phyloP scores from a whole-genome alignment of 2,888 invertebrate species.

The Acleris emargana region DNA sequence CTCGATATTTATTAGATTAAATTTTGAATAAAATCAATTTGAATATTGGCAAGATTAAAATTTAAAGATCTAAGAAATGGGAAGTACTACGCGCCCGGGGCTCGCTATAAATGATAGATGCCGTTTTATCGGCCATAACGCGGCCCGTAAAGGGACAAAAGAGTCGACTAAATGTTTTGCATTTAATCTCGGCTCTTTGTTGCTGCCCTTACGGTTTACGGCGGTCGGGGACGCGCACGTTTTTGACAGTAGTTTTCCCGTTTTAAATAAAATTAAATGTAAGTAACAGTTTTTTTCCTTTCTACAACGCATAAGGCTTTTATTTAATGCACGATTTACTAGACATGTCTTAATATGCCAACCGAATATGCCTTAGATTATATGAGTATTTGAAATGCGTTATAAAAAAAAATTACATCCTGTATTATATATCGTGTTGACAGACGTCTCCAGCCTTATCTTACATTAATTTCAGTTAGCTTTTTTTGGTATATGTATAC shows the following conservation, averaged over 20 bases:
- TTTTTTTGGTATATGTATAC: no score
- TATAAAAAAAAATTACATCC: no score
- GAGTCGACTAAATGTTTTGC: slow-evolving; percentile 33
- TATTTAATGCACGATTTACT: no score
- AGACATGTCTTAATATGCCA: no score
- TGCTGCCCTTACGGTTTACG: slow-evolving; percentile 15
- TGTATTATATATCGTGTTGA: no score
- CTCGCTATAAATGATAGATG: slow-evolving; percentile 24
- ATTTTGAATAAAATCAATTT: no score
- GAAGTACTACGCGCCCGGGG: not conserved
- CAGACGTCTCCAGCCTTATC: no score
- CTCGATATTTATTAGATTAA: no score
- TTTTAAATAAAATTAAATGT: not conserved
- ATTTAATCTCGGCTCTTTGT: slow-evolving; percentile 34
- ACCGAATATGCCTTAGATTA: no score
- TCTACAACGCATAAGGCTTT: not conserved
- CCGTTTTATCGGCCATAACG: slow-evolving; percentile 70
- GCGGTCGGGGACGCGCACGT: not conserved
- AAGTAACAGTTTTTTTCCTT: not conserved
- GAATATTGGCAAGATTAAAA: no score
- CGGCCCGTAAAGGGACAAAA: slow-evolving; percentile 53
- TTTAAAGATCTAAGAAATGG: not conserved
- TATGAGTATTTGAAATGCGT: no score
- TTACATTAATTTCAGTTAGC: no score
- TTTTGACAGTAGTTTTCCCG: not conserved